Evolutionary conservation across 2,797 vertebrate genomes (phyloP).

Genomic region (Sebastes itinus): DNA sequence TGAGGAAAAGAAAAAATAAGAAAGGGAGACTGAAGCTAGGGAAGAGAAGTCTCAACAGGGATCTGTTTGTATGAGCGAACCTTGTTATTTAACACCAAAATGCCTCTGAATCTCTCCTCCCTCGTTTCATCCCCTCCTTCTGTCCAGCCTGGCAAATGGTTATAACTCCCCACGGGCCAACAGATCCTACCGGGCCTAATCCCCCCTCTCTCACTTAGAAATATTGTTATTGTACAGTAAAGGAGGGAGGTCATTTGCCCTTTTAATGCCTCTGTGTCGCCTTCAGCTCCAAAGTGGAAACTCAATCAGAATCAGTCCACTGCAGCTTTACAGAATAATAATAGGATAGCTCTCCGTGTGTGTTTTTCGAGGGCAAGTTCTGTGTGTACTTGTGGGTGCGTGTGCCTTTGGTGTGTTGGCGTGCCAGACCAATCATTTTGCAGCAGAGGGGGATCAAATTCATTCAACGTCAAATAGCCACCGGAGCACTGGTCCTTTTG

Average conservation of each 20-base stretch:
- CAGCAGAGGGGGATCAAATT: conserved; percentile 61
- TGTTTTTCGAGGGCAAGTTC: conserved; percentile 12
- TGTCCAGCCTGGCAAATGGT: conserved; percentile 54
- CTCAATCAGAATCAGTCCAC: conserved; percentile 60
- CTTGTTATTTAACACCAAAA: conserved; percentile 27
- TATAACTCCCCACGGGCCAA: conserved; percentile 52
- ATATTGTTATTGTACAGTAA: conserved; percentile 51
- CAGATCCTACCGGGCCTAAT: conserved; percentile 64
- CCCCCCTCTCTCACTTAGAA: conserved; percentile 57
- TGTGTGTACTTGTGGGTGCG: conserved; percentile 25
- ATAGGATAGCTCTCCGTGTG: conserved; percentile 43
- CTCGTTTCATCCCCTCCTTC: conserved; percentile 20
- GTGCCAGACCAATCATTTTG: conserved; percentile 62
- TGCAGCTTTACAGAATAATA: conserved; percentile 65
- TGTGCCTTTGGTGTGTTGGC: conserved; percentile 32
- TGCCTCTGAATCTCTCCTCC: conserved; percentile 1
- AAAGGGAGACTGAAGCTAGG: not conserved
- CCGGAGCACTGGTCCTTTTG: conserved; percentile 56
- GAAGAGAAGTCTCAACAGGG: not conserved
- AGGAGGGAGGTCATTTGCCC: conserved; percentile 67
- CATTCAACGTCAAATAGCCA: conserved; percentile 67
- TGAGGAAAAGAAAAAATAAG: not conserved
- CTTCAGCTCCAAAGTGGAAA: conserved; percentile 72
- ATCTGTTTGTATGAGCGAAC: conserved; percentile 15
- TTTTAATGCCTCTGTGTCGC: conserved; percentile 65